Percentiles rank a stretch among this genome's conserved stretches.
phyloP scores from a whole-genome alignment of 2,113 vertebrate genomes.

The Thalassarche chlororhynchos region DNA sequence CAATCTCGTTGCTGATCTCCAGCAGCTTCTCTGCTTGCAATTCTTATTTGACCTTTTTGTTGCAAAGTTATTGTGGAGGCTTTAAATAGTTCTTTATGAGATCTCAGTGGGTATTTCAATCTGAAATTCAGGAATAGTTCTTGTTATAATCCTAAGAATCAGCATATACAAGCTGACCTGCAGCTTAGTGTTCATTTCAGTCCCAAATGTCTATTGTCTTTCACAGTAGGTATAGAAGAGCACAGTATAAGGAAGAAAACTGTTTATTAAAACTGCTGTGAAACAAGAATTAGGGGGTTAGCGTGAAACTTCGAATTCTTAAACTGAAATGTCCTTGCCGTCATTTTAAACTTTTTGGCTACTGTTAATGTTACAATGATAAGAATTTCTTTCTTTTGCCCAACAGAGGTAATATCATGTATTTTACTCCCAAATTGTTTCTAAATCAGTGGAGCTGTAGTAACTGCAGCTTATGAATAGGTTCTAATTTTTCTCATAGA shows the following conservation, averaged over 20 bases:
- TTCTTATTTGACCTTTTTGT: slow-evolving; percentile 65
- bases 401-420: not conserved
- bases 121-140: slow-evolving; percentile 55
- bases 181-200: slow-evolving; percentile 51
- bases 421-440: not conserved
- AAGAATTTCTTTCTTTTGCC: not conserved
- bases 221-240: slow-evolving; percentile 56
- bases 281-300: slow-evolving; percentile 33
- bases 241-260: slow-evolving; percentile 56
- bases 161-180: slow-evolving; percentile 61
- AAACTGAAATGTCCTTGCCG: slow-evolving; percentile 26
- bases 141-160: slow-evolving; percentile 65
- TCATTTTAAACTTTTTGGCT: not conserved
- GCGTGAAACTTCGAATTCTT: slow-evolving; percentile 48
- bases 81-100: slow-evolving; percentile 70
- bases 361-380: not conserved
- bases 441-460: not conserved
- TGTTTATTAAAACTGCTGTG: slow-evolving; percentile 67
- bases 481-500: not conserved
- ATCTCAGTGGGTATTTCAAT: slow-evolving; percentile 59
- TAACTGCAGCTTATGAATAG: not conserved
- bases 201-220: slow-evolving; percentile 62
- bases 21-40: slow-evolving; percentile 60
- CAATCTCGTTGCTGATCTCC: slow-evolving; percentile 26
- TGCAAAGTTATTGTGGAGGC: slow-evolving; percentile 52